Evolutionary conservation across 2,113 vertebrate genomes (phyloP).

Genomic region (Campylomormyrus numenius): DNA sequence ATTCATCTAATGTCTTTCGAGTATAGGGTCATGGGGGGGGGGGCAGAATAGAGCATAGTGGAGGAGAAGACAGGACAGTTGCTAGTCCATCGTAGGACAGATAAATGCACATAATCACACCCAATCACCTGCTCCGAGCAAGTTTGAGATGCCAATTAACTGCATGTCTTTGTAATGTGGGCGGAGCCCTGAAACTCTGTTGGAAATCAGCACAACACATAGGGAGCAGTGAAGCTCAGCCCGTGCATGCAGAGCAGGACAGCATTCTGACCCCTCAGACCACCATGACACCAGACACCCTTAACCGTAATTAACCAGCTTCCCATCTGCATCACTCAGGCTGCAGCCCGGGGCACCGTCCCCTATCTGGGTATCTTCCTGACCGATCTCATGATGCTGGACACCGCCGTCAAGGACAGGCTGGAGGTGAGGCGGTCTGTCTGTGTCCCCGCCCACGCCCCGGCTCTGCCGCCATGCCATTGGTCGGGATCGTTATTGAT

Average conservation of each 20-base stretch:
- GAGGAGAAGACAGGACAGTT: background rate
- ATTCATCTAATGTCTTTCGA: background rate
- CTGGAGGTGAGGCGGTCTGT: conserved; percentile 62
- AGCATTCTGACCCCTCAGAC: background rate
- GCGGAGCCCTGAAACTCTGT: background rate
- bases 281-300: background rate
- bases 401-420: conserved; percentile 76
- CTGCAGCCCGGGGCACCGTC: conserved; percentile 61
- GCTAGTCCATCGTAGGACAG: background rate
- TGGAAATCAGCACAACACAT: background rate
- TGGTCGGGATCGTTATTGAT: background rate
- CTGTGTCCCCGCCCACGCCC: background rate
- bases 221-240: background rate
- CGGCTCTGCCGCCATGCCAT: background rate
- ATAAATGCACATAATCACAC: background rate
- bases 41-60: background rate
- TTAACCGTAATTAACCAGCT: background rate
- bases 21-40: background rate
- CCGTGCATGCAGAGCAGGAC: background rate
- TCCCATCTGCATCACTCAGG: conserved; percentile 33
- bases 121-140: background rate
- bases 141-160: background rate
- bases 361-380: conserved; percentile 87
- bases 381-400: conserved; percentile 83
- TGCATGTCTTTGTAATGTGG: background rate